Conservation (phyloP, 2,888 invertebrate species). For the Phytoseiulus persimilis region DNA sequence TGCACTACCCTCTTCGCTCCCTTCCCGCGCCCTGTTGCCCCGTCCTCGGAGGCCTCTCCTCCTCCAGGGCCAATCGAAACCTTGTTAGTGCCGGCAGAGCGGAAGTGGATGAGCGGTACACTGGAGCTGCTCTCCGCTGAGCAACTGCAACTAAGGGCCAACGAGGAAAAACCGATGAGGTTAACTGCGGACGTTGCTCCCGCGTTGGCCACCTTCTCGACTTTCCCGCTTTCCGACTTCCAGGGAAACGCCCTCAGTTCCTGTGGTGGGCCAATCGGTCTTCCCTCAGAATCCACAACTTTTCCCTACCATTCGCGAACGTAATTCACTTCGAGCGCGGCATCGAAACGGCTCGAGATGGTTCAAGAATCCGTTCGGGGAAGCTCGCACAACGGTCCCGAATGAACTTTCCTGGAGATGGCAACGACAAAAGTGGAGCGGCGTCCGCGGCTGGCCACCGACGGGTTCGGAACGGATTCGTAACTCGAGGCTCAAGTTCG, state of each 20-base stretch:
- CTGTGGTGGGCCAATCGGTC: too few relatives aligned
- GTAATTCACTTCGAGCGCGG: too few relatives aligned
- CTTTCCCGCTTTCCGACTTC: background rate
- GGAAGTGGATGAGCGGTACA: background rate
- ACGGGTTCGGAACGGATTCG: background rate
- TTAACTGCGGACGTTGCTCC: background rate
- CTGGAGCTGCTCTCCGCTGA: background rate
- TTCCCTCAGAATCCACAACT: too few relatives aligned
- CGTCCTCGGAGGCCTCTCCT: background rate
- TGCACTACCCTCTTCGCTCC: background rate
- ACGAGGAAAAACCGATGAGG: background rate
- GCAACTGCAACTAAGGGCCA: background rate
- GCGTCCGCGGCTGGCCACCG: too few relatives aligned
- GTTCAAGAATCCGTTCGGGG: too few relatives aligned
- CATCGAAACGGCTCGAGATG: too few relatives aligned
- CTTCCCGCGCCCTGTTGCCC: background rate
- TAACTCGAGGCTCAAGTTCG: background rate
- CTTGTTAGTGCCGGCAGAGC: constrained; percentile 5
- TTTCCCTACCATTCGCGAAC: too few relatives aligned
- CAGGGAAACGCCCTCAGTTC: too few relatives aligned
- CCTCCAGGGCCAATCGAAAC: constrained; percentile 5
- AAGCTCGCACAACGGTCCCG: too few relatives aligned
- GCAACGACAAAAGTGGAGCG: too few relatives aligned
- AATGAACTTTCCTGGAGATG: too few relatives aligned
- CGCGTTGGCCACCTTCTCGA: background rate